Percentiles rank a stretch among this genome's conserved stretches.
phyloP scores from a whole-genome alignment of 2,888 invertebrate species.

The Ophion slaviceki region DNA sequence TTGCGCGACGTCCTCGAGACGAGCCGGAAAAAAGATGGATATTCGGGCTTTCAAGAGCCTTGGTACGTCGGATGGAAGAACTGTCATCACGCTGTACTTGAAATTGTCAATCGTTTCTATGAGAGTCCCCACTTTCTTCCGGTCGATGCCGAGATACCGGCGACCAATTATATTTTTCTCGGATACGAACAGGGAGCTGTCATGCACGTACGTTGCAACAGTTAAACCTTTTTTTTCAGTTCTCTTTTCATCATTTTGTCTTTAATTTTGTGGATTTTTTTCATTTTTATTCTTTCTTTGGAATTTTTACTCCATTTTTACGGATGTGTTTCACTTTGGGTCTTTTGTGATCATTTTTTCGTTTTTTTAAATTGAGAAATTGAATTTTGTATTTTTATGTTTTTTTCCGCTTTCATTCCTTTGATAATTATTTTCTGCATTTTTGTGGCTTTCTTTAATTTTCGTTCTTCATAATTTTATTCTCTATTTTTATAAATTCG shows the following conservation, averaged over 20 bases:
- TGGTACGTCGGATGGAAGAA: constrained; percentile 98
- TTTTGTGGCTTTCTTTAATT: too few species aligned
- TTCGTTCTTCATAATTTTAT: too few species aligned
- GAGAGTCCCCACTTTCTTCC: constrained; percentile 94
- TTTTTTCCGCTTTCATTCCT: too few species aligned
- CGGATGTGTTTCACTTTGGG: too few species aligned
- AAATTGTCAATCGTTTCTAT: constrained; percentile 90
- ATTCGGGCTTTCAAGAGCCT: constrained; percentile 87
- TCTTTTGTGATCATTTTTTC: too few species aligned
- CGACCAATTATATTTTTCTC: constrained; percentile 95
- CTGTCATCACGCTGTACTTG: constrained; percentile 92
- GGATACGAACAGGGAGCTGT: constrained; percentile 95
- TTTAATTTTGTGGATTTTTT: too few species aligned
- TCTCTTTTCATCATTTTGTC: not conserved
- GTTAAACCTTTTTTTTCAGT: not conserved
- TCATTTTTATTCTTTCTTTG: too few species aligned
- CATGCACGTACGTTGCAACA: constrained; percentile 90
- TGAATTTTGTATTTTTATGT: too few species aligned
- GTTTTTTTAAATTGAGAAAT: too few species aligned
- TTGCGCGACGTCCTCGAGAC: constrained; percentile 91
- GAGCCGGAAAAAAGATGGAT: constrained; percentile 87
- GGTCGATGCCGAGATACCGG: constrained; percentile 93
- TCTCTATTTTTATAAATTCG: too few species aligned
- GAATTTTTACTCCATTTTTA: too few species aligned
- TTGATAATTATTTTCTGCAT: too few species aligned